Evolutionary conservation across 2,797 vertebrate genomes (phyloP).

Genomic region (Babyrousa celebensis): DNA sequence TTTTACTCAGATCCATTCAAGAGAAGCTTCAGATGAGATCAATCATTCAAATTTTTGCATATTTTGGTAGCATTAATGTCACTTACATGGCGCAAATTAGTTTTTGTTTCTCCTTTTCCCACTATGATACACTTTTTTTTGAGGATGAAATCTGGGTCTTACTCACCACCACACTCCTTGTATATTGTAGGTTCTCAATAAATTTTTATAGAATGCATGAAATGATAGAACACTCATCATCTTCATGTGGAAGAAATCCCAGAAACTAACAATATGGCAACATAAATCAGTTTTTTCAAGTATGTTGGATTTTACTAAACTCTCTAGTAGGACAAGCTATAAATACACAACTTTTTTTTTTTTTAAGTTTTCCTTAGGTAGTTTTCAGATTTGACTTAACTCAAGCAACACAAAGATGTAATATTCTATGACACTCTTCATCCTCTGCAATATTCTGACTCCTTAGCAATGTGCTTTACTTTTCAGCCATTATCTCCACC

Average conservation of each 20-base stretch:
- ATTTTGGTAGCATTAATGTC: not conserved
- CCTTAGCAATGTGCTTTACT: not conserved
- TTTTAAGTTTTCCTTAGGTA: not conserved
- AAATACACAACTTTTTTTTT: not conserved
- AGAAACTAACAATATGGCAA: not conserved
- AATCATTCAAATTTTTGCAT: not conserved
- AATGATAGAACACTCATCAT: not conserved
- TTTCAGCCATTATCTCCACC: not conserved
- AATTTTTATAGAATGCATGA: not conserved
- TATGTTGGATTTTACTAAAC: slow-evolving; percentile 36
- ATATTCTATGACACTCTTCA: not conserved
- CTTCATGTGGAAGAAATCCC: not conserved
- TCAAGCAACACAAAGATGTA: not conserved
- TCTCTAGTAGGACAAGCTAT: not conserved
- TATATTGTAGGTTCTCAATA: not conserved
- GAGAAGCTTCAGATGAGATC: not conserved
- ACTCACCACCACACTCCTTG: not conserved
- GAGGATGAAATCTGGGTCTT: not conserved
- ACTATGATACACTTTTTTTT: not conserved
- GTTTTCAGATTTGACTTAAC: slow-evolving; percentile 2
- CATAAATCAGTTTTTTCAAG: not conserved
- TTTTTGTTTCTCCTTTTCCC: slow-evolving; percentile 15
- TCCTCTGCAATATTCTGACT: not conserved
- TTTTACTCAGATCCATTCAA: not conserved
- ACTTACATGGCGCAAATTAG: not conserved